phyloP scores from a whole-genome alignment of 2,113 vertebrate genomes.

The Athene cunicularia region DNA sequence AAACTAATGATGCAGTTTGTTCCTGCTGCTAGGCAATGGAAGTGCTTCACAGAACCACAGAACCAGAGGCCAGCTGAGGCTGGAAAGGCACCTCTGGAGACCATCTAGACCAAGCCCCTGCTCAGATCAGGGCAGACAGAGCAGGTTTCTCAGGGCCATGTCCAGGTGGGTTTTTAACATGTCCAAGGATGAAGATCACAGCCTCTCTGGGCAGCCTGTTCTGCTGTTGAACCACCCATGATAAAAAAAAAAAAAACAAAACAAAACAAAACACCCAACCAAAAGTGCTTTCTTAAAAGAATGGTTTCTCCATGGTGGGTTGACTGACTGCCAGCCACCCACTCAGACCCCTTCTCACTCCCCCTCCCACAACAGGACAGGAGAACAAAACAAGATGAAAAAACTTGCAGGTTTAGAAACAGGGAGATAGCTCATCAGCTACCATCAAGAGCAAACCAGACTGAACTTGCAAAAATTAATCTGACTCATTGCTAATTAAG shows the following conservation, averaged over 20 bases:
- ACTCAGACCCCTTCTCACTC: background rate
- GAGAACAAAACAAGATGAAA: background rate
- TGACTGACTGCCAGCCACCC: background rate
- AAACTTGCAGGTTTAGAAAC: background rate
- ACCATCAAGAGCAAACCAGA: background rate
- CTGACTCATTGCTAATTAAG: background rate
- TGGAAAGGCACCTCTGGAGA: too few relatives aligned
- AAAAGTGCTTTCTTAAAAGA: background rate
- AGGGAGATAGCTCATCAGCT: background rate
- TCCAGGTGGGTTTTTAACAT: background rate
- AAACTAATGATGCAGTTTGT: background rate
- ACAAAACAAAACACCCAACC: too few relatives aligned
- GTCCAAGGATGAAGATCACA: background rate
- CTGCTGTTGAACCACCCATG: background rate
- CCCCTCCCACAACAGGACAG: background rate
- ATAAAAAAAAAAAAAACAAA: background rate
- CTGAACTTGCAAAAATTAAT: background rate
- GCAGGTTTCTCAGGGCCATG: background rate
- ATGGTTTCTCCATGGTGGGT: background rate
- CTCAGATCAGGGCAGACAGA: background rate
- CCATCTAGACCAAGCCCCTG: accelerated
- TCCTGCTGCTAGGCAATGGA: background rate
- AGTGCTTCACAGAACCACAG: background rate
- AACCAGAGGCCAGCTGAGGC: background rate
- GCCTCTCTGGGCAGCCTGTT: background rate